phyloP scores from a whole-genome alignment of 2,797 vertebrate genomes.

The Aselliscus stoliczkanus region DNA sequence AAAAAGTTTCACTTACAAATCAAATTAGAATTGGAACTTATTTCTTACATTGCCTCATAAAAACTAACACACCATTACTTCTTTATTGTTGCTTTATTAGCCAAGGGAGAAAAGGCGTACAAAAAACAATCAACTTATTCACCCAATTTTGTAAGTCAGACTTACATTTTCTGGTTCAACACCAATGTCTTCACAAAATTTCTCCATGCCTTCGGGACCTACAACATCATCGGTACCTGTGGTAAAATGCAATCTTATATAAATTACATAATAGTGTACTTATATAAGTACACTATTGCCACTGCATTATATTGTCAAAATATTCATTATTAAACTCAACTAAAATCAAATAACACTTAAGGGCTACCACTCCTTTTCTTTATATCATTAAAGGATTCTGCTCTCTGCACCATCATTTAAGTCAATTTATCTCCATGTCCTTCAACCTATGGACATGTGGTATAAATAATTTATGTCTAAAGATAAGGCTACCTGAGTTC shows the following conservation, averaged over 20 bases:
- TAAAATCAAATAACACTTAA: not conserved
- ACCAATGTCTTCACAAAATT: constrained; percentile 99
- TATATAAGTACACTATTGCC: not conserved
- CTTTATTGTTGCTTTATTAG: not conserved
- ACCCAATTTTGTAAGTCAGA: constrained; percentile 1
- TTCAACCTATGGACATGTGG: not conserved
- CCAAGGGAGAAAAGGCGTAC: not conserved
- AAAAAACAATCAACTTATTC: not conserved
- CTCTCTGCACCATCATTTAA: not conserved
- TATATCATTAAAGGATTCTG: not conserved
- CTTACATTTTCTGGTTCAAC: constrained; percentile 99
- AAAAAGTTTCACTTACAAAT: not conserved
- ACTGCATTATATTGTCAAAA: not conserved
- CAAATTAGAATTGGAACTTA: constrained; percentile 12
- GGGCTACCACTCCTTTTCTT: not conserved
- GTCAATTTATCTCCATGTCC: not conserved
- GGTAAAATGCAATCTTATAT: constrained; percentile 55
- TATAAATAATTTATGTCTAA: not conserved
- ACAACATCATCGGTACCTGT: constrained; percentile 95
- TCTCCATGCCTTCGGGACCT: constrained; percentile 99
- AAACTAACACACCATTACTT: not conserved
- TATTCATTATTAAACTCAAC: not conserved
- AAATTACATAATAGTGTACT: too few species aligned
- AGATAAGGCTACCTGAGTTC: not conserved
- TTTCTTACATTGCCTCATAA: not conserved